Base-by-base conservation (phyloP, 37 sponge, comb jelly and placozoan genomes). In the Agelas oroides region DNA sequence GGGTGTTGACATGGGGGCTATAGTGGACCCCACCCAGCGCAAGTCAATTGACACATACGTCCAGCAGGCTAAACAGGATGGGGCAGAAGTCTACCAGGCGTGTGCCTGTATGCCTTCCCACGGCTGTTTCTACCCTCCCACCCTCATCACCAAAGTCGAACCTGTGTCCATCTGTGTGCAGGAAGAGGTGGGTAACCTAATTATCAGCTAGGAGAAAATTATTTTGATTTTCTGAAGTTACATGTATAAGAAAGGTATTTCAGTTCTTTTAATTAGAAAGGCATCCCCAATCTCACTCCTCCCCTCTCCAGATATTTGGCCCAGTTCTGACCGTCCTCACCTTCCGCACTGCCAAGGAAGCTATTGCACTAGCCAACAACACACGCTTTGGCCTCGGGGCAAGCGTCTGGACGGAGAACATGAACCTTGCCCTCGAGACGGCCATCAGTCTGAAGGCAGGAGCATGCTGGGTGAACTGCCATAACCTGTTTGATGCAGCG, bases 281-380 rank as follows among this genome's bases (percentile, higher is more conserved):
- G n/a, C n/a, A n/a, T n/a, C n/a, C n/a, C n/a, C n/a, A n/a, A n/a
- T n/a, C n/a, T n/a, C n/a, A n/a, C n/a, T n/a, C n/a, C n/a, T n/a
- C n/a, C n/a, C n/a, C n/a, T 40, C 28, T 25, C 12, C 80, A 95
- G 96, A 84, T 97, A 36, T 94, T 98, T 86, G 98, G 98, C 19
- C 98, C 98, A 25, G 96, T 98, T 24, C 82, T 98, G 55, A 79
- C 86, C 16, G 96, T 98, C 36, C 78, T 96, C 27, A 88, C 95
- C 0, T 98, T 98, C 79, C 60, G 98, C 5, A 98, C 98, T 15
- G 84, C 98, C 36, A 98, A 98, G 80, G 98, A 98, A 64, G 98
- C 95, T 59, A 91, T 96, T 38, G 92, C 98, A 31, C 84, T 98
- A 31, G 90, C 97, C 54, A 98, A 98, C 84, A 96, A 98, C 91